Percentiles rank a stretch among this genome's conserved stretches.
Evolutionary conservation across 2,888 invertebrate species (phyloP).

Genomic region (Malthinus flaveolus): DNA sequence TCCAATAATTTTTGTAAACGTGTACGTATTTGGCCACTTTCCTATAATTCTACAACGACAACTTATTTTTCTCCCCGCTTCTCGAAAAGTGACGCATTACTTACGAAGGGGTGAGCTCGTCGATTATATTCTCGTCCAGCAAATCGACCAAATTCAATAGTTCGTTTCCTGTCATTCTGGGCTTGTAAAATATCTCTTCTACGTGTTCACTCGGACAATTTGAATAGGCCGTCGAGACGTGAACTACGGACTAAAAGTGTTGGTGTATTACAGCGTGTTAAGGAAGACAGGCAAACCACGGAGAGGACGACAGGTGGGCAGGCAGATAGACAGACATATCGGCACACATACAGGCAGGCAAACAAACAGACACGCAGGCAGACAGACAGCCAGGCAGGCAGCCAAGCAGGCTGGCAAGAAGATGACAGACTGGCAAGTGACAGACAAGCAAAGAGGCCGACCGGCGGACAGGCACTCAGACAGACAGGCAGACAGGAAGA

Average conservation of each 20-base stretch:
- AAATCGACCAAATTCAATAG: conserved; percentile 40
- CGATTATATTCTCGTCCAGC: conserved; percentile 50
- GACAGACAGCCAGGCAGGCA: too few species aligned
- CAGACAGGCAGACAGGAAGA: too few species aligned
- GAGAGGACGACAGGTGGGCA: too few species aligned
- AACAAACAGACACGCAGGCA: too few species aligned
- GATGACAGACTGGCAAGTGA: too few species aligned
- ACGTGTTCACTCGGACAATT: conserved; percentile 37
- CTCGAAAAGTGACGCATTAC: conserved; percentile 3
- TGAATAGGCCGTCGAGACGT: conserved; percentile 42
- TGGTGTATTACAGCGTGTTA: too few species aligned
- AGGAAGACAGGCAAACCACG: too few species aligned
- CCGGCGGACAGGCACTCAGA: too few species aligned
- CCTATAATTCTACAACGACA: conserved; percentile 54
- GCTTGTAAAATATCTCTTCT: conserved; percentile 54
- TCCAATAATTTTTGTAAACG: conserved; percentile 72
- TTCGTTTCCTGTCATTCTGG: conserved; percentile 56
- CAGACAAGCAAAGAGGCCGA: too few species aligned
- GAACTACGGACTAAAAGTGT: conserved; percentile 48
- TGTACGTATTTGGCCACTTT: conserved; percentile 72
- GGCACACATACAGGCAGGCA: too few species aligned
- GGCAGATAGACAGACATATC: too few species aligned
- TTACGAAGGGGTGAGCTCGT: conserved; percentile 44
- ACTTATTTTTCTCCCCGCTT: not conserved
- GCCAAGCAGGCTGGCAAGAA: too few species aligned